phyloP scores from a whole-genome alignment of 2,113 vertebrate genomes.

The Hippoglossus stenolepis region DNA sequence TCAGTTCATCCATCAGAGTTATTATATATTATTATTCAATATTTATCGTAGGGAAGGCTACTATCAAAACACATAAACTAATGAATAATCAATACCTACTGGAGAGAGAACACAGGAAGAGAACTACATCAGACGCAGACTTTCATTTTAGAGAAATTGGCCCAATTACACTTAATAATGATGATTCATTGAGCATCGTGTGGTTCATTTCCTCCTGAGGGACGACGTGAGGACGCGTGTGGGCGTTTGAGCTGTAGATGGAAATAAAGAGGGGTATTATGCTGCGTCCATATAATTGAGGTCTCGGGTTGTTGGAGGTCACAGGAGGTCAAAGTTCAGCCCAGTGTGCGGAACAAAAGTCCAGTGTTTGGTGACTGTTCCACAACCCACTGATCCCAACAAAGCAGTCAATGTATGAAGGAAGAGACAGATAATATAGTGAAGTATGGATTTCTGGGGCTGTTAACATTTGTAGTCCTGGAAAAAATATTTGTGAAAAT shows the following conservation, averaged over 20 bases:
- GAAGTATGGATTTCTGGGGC: background rate
- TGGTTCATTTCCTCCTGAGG: conserved; percentile 32
- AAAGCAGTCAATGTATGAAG: conserved; percentile 55
- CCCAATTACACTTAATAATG: conserved; percentile 1
- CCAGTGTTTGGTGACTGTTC: conserved; percentile 66
- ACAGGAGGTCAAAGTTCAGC: conserved; percentile 49
- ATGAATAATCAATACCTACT: background rate
- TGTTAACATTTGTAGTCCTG: conserved; percentile 1
- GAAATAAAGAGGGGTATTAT: conserved; percentile 75
- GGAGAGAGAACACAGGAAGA: background rate
- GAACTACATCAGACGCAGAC: background rate
- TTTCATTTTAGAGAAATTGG: conserved; percentile 23
- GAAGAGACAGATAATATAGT: background rate
- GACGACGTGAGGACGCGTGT: conserved; percentile 11
- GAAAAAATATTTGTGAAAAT: conserved; percentile 16
- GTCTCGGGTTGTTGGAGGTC: conserved; percentile 40
- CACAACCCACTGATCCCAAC: conserved; percentile 58
- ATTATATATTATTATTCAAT: background rate
- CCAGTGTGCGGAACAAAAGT: conserved; percentile 65
- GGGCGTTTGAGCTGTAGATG: conserved; percentile 29
- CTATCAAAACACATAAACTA: background rate
- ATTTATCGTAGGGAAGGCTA: background rate
- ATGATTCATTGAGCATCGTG: conserved; percentile 5
- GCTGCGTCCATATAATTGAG: conserved; percentile 49
- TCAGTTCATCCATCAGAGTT: background rate